A percentile compares a stretch with the other conserved stretches of the same genome.
Evolutionary conservation across 2,888 invertebrate genomes (phyloP).

Genomic region (Tenthredo scrophulariae): DNA sequence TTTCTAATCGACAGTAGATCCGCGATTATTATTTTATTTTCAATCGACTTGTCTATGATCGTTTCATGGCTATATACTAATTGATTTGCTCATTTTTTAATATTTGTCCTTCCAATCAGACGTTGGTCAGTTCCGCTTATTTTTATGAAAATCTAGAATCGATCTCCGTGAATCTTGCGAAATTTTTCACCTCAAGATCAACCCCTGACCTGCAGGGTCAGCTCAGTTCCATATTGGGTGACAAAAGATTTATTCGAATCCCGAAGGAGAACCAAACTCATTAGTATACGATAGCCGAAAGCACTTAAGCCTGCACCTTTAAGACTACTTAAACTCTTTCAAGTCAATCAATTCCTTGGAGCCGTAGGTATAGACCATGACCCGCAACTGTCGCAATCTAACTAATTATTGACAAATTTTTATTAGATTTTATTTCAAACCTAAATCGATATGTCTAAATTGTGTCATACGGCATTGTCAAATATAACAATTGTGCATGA

Average conservation of each 20-base stretch:
- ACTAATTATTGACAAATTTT: constrained; percentile 15
- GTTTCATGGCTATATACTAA: neutral
- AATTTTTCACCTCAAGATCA: neutral
- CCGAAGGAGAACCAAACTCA: constrained; percentile 10
- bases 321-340: constrained; percentile 35
- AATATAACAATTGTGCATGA: constrained; percentile 16
- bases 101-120: neutral
- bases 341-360: constrained; percentile 40
- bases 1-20: constrained; percentile 36
- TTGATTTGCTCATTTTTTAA: neutral
- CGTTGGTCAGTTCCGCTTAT: neutral
- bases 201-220: neutral
- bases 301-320: constrained; percentile 45
- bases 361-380: constrained; percentile 18
- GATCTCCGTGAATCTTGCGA: neutral
- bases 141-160: neutral
- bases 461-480: neutral
- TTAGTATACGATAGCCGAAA: constrained; percentile 49
- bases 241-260: constrained; percentile 43
- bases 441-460: neutral
- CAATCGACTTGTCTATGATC: constrained; percentile 12
- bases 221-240: neutral
- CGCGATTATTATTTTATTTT: constrained; percentile 3
- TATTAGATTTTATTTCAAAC: constrained; percentile 5
- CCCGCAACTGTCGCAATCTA: constrained; percentile 35